Base-by-base conservation (phyloP, 2,888 invertebrate species). In the Hydrotaea diabolus region DNA sequence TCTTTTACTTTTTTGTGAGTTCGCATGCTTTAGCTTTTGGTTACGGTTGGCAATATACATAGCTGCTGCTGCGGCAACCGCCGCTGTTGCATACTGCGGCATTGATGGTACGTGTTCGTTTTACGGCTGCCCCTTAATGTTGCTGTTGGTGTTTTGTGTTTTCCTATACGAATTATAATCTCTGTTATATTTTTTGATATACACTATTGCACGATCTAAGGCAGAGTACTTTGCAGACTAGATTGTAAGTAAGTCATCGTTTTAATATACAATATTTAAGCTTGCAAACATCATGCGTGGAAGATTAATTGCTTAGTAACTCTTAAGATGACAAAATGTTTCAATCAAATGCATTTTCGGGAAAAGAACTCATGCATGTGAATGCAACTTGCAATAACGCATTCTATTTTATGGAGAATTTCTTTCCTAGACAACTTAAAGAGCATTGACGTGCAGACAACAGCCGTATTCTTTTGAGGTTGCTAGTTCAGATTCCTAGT, bases 1-100 rank as follows among this genome's bases (percentile, higher is more conserved):
- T 8, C 15, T 75, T 75, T 78, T 1, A 71, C 31, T 21, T 59
- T 43, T 2, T 21, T 69, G 4, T 77, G 23, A 77, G 74, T 81
- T 84, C 84, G 84, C 84, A 84, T 84, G 80, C 84, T 66, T 84
- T 81, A 84, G 80, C 80, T 84, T 84, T 84, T 75, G 81, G 55
- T 26, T 59, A 59, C 26, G 59, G 73, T 76, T 7, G 31, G 76
- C 69, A 39, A 39, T 39, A 9, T 31, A 31, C n/a, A n/a, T n/a
- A n/a, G n/a, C n/a, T n/a, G 79, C 72, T 78, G 75, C 80, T 74
- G 79, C 13, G 39, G 49, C 49, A 43, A 75, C 78, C 77, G 79
- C 79, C 78, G 79, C 85, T 76, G 82, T 79, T 78, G 76, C 78
- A 53, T 80, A 39, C 9, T 82, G 73, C 74, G 77, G 73, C 82